Conservation (phyloP, 2,888 invertebrate species). For the Harpagoxenus sublaevis region DNA sequence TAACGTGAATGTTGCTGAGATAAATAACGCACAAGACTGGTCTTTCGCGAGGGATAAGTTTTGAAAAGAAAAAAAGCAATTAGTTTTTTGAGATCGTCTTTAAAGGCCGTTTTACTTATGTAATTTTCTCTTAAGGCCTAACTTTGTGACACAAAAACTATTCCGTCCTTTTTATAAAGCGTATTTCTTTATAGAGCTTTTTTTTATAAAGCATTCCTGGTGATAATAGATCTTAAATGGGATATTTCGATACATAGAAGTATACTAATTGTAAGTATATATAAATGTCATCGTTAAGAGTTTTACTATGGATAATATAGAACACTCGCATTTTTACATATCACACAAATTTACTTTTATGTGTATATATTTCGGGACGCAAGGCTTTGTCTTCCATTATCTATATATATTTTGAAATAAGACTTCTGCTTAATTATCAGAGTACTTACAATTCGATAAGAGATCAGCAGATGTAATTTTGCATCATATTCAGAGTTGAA, state of each 20-base stretch:
- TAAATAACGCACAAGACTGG: slow-evolving; percentile 57
- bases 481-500: background rate
- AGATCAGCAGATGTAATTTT: slow-evolving; percentile 7
- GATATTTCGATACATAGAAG: slow-evolving; percentile 64
- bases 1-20: slow-evolving; percentile 4
- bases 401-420: slow-evolving; percentile 53
- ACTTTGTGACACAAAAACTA: slow-evolving; percentile 19
- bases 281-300: slow-evolving; percentile 56
- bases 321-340: slow-evolving; percentile 44
- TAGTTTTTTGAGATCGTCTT: slow-evolving; percentile 49
- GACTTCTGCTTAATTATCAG: slow-evolving; percentile 58
- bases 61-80: slow-evolving; percentile 38
- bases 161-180: slow-evolving; percentile 27
- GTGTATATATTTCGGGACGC: slow-evolving; percentile 62
- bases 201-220: slow-evolving; percentile 62
- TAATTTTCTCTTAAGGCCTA: slow-evolving; percentile 52
- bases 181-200: slow-evolving; percentile 49
- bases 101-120: slow-evolving; percentile 39
- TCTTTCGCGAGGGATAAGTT: slow-evolving; percentile 60
- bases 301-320: slow-evolving; percentile 10
- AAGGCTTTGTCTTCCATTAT: slow-evolving; percentile 72
- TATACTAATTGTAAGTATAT: slow-evolving; percentile 54
- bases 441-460: background rate
- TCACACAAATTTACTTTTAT: slow-evolving; percentile 68
- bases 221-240: slow-evolving; percentile 73